phyloP scores from a whole-genome alignment of 1,140 invertebrate species.

The Pentalonia nigronervosa region DNA sequence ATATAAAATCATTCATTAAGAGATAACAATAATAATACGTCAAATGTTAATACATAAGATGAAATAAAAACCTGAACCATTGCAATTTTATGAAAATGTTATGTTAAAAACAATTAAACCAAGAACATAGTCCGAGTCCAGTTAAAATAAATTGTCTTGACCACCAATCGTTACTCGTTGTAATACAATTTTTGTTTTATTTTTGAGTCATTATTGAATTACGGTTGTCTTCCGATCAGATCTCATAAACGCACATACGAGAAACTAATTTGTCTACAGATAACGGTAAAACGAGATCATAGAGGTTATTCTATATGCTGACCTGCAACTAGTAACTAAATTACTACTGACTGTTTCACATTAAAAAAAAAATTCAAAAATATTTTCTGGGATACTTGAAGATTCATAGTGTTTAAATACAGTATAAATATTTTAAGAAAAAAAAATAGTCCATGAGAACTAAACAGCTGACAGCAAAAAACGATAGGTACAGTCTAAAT shows the following conservation, averaged over 20 bases:
- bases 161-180: not conserved
- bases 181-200: slow-evolving; percentile 39
- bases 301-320: slow-evolving; percentile 39
- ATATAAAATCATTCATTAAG: not conserved
- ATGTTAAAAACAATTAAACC: not conserved
- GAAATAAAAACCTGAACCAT: not conserved
- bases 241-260: slow-evolving; percentile 22
- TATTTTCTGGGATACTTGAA: not conserved
- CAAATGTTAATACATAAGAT: not conserved
- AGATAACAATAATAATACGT: not conserved
- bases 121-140: not conserved
- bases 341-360: not conserved
- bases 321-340: not conserved
- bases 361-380: not conserved
- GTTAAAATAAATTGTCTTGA: not conserved
- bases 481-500: not conserved
- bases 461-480: not conserved
- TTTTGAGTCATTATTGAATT: not conserved
- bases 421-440: not conserved
- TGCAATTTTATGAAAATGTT: not conserved
- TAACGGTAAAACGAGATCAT: not conserved
- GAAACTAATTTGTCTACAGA: slow-evolving; percentile 20
- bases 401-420: not conserved
- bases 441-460: not conserved
- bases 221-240: slow-evolving; percentile 48